Percentiles rank a stretch among this genome's conserved stretches.
phyloP scores from a whole-genome alignment of 2,888 invertebrate species.

The Nemoura dubitans region DNA sequence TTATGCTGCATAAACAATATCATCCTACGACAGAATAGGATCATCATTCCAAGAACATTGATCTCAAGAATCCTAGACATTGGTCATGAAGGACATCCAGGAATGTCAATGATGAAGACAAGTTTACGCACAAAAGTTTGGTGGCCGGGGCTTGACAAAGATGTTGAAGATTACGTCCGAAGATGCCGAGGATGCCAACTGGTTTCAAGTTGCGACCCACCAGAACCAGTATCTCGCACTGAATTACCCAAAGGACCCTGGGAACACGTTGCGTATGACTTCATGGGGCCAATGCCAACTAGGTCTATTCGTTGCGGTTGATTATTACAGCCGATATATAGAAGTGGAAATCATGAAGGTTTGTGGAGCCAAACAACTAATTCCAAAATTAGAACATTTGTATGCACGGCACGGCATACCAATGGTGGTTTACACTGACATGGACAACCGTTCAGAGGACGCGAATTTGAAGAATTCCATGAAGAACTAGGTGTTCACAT shows the following conservation, averaged over 20 bases:
- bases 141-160: constrained; percentile 10
- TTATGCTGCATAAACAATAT: not conserved
- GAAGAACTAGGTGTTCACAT: not conserved
- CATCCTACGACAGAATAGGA: not conserved
- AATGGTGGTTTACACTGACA: not conserved
- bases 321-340: constrained; percentile 23
- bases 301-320: constrained; percentile 4
- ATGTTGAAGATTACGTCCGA: constrained; percentile 3
- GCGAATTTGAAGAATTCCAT: not conserved
- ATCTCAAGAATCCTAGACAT: not conserved
- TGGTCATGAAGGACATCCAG: constrained; percentile 14
- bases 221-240: constrained; percentile 49
- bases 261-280: constrained; percentile 20
- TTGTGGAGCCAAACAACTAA: not conserved
- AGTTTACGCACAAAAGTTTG: constrained; percentile 7
- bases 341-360: constrained; percentile 1
- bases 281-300: constrained; percentile 25
- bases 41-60: not conserved
- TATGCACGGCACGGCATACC: constrained; percentile 16
- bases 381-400: not conserved
- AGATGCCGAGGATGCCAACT: constrained; percentile 47
- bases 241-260: constrained; percentile 29
- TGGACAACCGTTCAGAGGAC: not conserved
- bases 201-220: constrained; percentile 46
- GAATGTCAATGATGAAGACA: constrained; percentile 24